These are phyloP conservation scores for Columbina picui DNA, from an alignment of 2,113 vertebrate species.

Conservation along the genomic window DNA sequence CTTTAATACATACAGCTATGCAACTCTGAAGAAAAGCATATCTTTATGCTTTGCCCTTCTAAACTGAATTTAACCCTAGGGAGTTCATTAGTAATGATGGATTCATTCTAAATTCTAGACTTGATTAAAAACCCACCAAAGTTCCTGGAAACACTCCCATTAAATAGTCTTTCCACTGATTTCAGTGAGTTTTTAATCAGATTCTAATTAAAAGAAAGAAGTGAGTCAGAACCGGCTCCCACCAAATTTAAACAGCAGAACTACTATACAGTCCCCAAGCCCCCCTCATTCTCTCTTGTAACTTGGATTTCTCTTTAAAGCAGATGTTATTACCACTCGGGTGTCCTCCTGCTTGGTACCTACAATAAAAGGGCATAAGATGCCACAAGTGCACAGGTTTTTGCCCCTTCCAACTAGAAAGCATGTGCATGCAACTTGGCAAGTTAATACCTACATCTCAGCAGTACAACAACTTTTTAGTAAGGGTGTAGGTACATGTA, in stretches of 20 bases:
- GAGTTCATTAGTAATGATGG: neutral
- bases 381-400: neutral
- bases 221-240: neutral
- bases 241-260: neutral
- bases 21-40: neutral
- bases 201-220: neutral
- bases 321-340: neutral
- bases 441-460: neutral
- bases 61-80: neutral
- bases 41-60: neutral
- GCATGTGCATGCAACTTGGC: neutral
- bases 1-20: neutral
- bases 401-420: neutral
- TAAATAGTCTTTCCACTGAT: neutral
- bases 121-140: neutral
- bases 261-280: neutral
- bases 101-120: neutral
- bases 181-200: neutral
- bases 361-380: slow-evolving; percentile 15
- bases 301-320: slow-evolving; percentile 14
- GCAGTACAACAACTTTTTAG: neutral
- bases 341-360: slow-evolving; percentile 8
- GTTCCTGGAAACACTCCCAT: neutral
- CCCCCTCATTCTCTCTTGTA: neutral
- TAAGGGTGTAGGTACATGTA: neutral